Percentiles rank a stretch among this genome's conserved stretches.
Conservation (phyloP, 2,797 vertebrate genomes). For the Knipowitschia caucasica region DNA sequence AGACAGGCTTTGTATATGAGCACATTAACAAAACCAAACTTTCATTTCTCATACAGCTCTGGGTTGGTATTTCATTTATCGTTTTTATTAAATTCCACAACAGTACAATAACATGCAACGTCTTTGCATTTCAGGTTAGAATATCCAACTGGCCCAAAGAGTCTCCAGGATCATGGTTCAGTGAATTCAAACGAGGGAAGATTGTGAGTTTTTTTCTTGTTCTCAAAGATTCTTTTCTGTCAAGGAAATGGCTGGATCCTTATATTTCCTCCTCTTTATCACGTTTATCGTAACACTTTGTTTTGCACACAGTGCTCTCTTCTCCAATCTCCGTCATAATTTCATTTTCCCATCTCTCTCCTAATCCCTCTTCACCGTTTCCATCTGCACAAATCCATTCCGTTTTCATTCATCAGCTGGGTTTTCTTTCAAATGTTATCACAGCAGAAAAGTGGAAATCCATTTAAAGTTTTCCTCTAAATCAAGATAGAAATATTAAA, state of each 20-base stretch:
- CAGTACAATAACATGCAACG: background rate
- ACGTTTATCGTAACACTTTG: constrained; percentile 14
- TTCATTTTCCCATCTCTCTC: background rate
- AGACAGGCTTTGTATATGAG: no score
- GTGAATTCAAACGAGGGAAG: constrained; percentile 98
- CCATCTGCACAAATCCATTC: background rate
- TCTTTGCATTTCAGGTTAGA: constrained; percentile 77
- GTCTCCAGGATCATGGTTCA: constrained; percentile 94
- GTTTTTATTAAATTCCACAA: no score
- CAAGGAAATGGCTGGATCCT: constrained; percentile 13
- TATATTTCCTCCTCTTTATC: constrained; percentile 21
- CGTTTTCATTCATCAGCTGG: background rate
- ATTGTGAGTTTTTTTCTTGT: constrained; percentile 80
- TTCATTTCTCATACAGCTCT: no score
- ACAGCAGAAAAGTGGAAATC: background rate
- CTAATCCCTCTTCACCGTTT: constrained; percentile 1
- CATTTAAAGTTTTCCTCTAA: no score
- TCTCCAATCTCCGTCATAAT: background rate
- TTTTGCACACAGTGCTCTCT: background rate
- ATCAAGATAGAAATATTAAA: no score
- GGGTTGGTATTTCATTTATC: no score
- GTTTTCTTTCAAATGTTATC: background rate
- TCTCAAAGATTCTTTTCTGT: constrained; percentile 3
- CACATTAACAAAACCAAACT: no score
- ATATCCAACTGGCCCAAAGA: constrained; percentile 98